These are phyloP conservation scores for Cryptophagus acutangulus DNA, from an alignment of 2,888 invertebrate species.

Conservation along the genomic window DNA sequence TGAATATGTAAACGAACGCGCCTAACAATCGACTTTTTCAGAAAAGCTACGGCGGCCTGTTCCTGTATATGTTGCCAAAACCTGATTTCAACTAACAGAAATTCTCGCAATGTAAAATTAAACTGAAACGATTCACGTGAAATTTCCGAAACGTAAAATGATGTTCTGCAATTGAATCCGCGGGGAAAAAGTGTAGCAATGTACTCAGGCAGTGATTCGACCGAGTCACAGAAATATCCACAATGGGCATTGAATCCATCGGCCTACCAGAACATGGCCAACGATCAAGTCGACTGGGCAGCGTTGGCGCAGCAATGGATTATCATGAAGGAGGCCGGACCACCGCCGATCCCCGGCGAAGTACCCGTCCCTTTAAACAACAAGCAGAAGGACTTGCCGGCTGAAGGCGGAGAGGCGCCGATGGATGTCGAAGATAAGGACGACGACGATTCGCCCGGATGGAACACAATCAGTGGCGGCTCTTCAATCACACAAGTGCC, in stretches of 20 bases:
- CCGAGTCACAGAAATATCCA: conserved; percentile 57
- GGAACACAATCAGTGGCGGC: conserved; percentile 50
- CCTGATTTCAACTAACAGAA: too few relatives aligned
- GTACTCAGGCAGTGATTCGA: conserved; percentile 57
- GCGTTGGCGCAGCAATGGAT: conserved; percentile 97
- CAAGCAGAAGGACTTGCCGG: conserved; percentile 7
- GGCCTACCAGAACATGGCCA: conserved; percentile 75
- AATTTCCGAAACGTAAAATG: too few relatives aligned
- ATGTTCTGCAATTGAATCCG: too few relatives aligned
- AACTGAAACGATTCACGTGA: too few relatives aligned
- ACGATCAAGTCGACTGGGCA: conserved; percentile 93
- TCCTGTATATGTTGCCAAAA: too few relatives aligned
- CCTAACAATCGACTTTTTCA: too few relatives aligned
- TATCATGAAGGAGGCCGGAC: conserved; percentile 78
- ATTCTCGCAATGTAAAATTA: too few relatives aligned
- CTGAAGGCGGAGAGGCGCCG: conserved; percentile 74
- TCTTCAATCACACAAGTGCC: too few relatives aligned
- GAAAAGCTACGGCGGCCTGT: too few relatives aligned
- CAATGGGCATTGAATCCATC: conserved; percentile 80
- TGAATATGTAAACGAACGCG: too few relatives aligned
- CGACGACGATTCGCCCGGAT: conserved; percentile 50
- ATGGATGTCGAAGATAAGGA: conserved; percentile 82
- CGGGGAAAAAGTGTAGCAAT: too few relatives aligned
- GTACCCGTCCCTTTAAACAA: conserved; percentile 18
- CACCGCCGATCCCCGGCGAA: conserved; percentile 39